Percentiles rank a stretch among this genome's conserved stretches.
Conservation (phyloP, 2,888 invertebrate genomes). For the Chironomus riparius region DNA sequence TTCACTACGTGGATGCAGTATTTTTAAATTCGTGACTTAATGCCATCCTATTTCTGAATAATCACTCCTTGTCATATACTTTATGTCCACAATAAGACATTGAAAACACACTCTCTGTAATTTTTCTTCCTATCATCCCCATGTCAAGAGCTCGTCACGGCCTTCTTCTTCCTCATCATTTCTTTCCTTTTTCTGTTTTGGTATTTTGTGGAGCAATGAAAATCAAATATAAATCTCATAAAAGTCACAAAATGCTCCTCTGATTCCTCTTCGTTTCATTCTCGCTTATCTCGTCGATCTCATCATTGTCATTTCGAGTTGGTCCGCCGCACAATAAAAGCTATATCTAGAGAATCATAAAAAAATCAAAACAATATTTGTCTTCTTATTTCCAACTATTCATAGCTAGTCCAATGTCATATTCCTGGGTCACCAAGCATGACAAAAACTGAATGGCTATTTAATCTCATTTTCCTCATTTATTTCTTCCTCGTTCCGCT, state of each 20-base stretch:
- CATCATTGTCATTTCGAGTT: background rate
- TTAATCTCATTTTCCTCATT: conserved; percentile 8
- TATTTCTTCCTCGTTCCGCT: background rate
- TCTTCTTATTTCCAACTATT: background rate
- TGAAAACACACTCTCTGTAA: background rate
- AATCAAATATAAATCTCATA: conserved; percentile 26
- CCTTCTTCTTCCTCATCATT: background rate
- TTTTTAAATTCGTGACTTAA: no score
- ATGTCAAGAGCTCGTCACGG: conserved; percentile 18
- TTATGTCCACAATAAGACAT: background rate
- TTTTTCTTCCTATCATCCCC: background rate
- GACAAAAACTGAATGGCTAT: conserved; percentile 18
- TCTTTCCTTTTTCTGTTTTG: background rate
- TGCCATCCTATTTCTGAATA: no score
- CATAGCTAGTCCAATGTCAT: background rate
- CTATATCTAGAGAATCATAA: conserved; percentile 6
- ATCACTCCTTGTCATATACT: background rate
- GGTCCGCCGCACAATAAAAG: background rate
- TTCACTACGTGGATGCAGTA: no score
- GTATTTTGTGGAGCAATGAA: conserved; percentile 20
- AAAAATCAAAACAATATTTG: conserved; percentile 19
- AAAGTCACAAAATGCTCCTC: conserved; percentile 14
- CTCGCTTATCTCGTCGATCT: background rate
- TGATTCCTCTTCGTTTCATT: background rate
- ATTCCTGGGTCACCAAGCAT: conserved; percentile 12